Percentiles rank a stretch among this genome's conserved stretches.
Conservation (phyloP, 2,888 invertebrate species). For the Acleris emargana region DNA sequence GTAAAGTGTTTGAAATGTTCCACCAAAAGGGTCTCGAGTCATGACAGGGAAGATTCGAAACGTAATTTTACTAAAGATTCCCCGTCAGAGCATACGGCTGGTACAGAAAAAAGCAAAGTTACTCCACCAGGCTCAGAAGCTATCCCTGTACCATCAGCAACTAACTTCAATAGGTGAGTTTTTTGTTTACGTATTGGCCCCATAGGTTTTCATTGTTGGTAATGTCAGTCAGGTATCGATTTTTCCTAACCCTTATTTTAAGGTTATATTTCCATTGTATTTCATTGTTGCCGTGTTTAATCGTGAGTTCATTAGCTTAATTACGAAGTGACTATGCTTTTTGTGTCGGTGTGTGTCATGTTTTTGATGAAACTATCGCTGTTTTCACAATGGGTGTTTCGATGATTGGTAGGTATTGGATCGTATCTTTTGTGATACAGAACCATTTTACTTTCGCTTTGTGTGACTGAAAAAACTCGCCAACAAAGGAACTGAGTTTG, state of each 20-base stretch:
- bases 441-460: constrained; percentile 19
- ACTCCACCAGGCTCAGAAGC: constrained; percentile 75
- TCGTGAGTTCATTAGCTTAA: constrained; percentile 66
- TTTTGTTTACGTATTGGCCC: constrained; percentile 53
- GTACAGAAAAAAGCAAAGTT: constrained; percentile 74
- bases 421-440: constrained; percentile 21
- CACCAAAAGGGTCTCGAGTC: constrained; percentile 84
- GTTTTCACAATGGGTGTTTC: constrained; percentile 41
- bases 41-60: constrained; percentile 78
- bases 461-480: constrained; percentile 22
- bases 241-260: constrained; percentile 73
- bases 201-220: constrained; percentile 62
- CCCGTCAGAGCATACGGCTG: constrained; percentile 70
- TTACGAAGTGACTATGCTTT: constrained; percentile 58
- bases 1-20: constrained; percentile 93
- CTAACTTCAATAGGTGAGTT: constrained; percentile 73
- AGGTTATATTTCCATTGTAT: constrained; percentile 76
- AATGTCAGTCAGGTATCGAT: constrained; percentile 73
- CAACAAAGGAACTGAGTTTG: constrained; percentile 9
- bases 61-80: constrained; percentile 69
- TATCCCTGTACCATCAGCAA: constrained; percentile 71
- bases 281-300: constrained; percentile 59
- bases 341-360: constrained; percentile 61
- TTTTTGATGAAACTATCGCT: constrained; percentile 62
- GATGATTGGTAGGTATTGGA: constrained; percentile 54